Conservation (phyloP, 2,797 vertebrate species). For the Pogonophryne albipinna region DNA sequence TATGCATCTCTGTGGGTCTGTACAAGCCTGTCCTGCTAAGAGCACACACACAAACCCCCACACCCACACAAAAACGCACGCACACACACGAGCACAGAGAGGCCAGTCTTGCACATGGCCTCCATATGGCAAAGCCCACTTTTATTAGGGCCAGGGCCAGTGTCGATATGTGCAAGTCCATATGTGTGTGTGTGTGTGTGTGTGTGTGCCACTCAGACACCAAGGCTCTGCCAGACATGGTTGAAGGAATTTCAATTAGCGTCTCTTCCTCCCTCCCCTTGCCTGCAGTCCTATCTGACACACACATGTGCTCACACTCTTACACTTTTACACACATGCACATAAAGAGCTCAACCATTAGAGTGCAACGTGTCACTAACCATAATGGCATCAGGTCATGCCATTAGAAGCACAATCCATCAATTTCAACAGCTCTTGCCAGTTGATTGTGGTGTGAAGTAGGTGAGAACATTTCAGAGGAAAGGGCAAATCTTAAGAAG, state of each 20-base stretch:
- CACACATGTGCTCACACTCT: constrained; percentile 31
- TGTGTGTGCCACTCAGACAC: constrained; percentile 79
- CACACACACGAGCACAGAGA: constrained; percentile 66
- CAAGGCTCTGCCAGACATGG: constrained; percentile 84
- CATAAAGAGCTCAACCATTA: constrained; percentile 61
- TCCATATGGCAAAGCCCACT: constrained; percentile 86
- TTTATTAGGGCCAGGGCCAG: constrained; percentile 83
- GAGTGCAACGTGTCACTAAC: constrained; percentile 68
- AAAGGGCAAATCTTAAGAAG: constrained; percentile 10
- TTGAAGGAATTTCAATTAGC: constrained; percentile 88
- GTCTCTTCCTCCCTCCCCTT: constrained; percentile 74
- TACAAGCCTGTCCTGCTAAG: constrained; percentile 70
- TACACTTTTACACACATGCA: constrained; percentile 32
- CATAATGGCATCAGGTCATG: constrained; percentile 67
- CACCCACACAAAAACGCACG: constrained; percentile 38
- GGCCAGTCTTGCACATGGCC: constrained; percentile 85
- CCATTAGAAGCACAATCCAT: constrained; percentile 66
- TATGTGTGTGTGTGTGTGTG: constrained; percentile 15
- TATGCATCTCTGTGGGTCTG: constrained; percentile 61
- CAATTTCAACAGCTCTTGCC: constrained; percentile 49
- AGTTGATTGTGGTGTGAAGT: constrained; percentile 35
- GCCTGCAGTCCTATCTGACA: constrained; percentile 68
- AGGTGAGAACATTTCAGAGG: constrained; percentile 18
- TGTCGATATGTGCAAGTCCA: constrained; percentile 68
- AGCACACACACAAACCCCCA: constrained; percentile 6